Conservation (phyloP, 2,113 vertebrate species). For the Danionella cerebrum region DNA sequence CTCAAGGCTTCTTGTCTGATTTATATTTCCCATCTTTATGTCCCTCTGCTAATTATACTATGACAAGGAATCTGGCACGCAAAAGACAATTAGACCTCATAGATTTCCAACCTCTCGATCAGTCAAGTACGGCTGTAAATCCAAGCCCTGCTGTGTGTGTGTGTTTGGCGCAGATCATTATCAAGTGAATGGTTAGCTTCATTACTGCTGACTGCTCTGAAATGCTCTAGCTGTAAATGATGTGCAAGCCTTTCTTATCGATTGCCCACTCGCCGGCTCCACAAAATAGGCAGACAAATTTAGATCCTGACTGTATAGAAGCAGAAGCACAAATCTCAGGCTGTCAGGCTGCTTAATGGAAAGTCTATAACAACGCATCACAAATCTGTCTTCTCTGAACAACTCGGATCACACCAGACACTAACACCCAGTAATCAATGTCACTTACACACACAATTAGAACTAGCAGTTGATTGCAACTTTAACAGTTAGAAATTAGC, state of each 20-base stretch:
- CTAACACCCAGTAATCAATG: conserved; percentile 23
- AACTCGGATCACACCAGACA: neutral
- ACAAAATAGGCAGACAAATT: neutral
- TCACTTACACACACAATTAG: conserved; percentile 33
- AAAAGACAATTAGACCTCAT: conserved; percentile 34
- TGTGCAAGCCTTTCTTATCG: conserved; percentile 4
- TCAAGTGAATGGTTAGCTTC: neutral
- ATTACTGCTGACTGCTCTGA: conserved; percentile 16
- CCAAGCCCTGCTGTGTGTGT: neutral
- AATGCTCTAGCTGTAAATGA: neutral
- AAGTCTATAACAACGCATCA: conserved; percentile 17
- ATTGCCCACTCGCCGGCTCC: neutral
- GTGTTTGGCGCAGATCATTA: conserved; percentile 20
- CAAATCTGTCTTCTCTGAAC: conserved; percentile 20
- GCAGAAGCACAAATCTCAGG: neutral
- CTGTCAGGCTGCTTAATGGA: conserved; percentile 4
- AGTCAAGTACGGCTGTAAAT: conserved; percentile 17
- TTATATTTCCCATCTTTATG: conserved; percentile 21
- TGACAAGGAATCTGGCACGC: conserved; percentile 34
- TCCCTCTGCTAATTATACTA: conserved; percentile 27
- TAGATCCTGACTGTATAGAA: conserved; percentile 1
- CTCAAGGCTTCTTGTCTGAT: neutral
- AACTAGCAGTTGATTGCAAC: conserved; percentile 40
- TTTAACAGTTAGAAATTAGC: conserved; percentile 27
- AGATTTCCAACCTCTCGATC: conserved; percentile 21